Evolutionary conservation across 2,888 invertebrate species (phyloP), one percentile per base, ranked within the genome.

Genomic region (Polyommatus iphigenia): DNA sequence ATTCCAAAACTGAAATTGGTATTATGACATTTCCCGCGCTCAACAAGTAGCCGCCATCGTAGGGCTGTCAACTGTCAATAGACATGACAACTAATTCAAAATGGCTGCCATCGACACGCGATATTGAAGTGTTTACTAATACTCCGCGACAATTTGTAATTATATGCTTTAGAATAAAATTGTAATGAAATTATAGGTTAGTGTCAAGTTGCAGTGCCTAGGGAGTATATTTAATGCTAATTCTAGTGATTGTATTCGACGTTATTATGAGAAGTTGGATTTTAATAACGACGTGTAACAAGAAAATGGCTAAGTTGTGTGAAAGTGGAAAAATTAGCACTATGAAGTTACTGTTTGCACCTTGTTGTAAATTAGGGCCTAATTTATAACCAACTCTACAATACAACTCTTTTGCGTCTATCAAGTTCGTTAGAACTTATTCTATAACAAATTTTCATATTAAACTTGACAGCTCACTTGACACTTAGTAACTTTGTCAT

Each of bases 31-130:
- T 80, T 78, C 78, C 79, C 80, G 80, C 80, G 80, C 77, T 83
- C 83, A 84, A 83, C 84, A 82, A 81, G 81, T 81, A 81, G 80
- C 82, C 67, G 82, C 83, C 83, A 84, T 84, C 82, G 80, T 81
- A 82, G 36, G 6, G 79, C 82, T 84, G 84, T 83, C 84, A 82
- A 82, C 81, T 82, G 82, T 84, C 84, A 84, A 83, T 84, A 82
- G 80, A 80, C 77, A 80, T 88, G 87, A 86, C 85, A 87, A 83
- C 82, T 81, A 81, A 84, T 84, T 83, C 87, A 90, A 90, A 88
- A 90, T 90, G 90, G 90, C 90, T 83, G 84, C 84, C 80, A 79
- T 81, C 82, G 85, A 85, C 90, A 90, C 87, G 89, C 89, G 85
- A 88, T 78, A 78, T 83, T 80, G 78, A 80, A 82, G 80, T 84